These are phyloP conservation scores for Psephotus haematonotus DNA, from an alignment of 2,113 vertebrate genomes.

Conservation along the genomic window DNA sequence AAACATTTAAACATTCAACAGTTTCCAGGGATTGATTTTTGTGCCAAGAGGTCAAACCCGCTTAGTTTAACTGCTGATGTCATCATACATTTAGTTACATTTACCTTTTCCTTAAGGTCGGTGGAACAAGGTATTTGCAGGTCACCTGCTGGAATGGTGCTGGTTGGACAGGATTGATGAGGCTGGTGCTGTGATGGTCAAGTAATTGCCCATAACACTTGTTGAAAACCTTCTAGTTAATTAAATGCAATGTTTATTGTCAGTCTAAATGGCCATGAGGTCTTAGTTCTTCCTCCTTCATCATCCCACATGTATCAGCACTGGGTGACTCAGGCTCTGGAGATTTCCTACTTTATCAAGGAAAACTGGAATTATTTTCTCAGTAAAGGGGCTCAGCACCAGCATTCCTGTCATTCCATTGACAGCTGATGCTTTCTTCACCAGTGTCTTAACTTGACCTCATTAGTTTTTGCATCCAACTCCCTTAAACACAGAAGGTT, in stretches of 20 bases:
- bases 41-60: neutral
- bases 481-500: slow-evolving; percentile 73
- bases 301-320: neutral
- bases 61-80: neutral
- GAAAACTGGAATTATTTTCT: slow-evolving; percentile 29
- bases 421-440: slow-evolving; percentile 75
- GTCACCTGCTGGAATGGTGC: neutral
- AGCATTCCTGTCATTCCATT: slow-evolving; percentile 45
- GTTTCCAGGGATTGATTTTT: neutral
- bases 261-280: slow-evolving; percentile 9
- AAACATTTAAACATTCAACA: neutral
- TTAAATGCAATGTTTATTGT: slow-evolving; percentile 56
- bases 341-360: neutral
- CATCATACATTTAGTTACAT: neutral
- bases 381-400: slow-evolving; percentile 33
- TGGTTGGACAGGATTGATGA: neutral
- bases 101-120: neutral
- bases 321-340: neutral
- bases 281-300: slow-evolving; percentile 19
- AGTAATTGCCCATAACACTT: slow-evolving; percentile 50
- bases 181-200: slow-evolving; percentile 28
- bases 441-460: slow-evolving; percentile 77
- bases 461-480: slow-evolving; percentile 76
- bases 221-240: slow-evolving; percentile 73
- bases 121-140: neutral